Conservation (phyloP, 1,140 invertebrate species). For the Prorops nasuta region DNA sequence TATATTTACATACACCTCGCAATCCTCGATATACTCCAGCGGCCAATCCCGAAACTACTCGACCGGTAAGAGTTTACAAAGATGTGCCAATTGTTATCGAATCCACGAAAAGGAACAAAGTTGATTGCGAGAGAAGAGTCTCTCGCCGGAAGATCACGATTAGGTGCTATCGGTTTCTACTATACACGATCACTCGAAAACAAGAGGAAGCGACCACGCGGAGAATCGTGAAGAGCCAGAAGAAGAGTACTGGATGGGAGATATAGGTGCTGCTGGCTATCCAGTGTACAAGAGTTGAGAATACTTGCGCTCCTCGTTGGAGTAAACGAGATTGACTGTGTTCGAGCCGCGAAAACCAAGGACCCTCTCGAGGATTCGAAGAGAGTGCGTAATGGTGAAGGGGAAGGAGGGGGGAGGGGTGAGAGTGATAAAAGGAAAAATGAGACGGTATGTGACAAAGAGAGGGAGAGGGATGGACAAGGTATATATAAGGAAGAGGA, state of each 20-base stretch:
- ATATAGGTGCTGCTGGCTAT: too few species aligned
- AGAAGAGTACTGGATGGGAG: too few species aligned
- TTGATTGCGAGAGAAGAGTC: conserved; percentile 5
- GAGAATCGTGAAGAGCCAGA: background rate
- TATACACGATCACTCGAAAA: conserved; percentile 13
- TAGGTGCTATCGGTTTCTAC: conserved; percentile 21
- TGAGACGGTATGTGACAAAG: background rate
- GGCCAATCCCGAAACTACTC: too few species aligned
- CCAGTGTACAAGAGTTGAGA: too few species aligned
- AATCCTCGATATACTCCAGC: too few species aligned
- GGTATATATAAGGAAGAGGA: background rate
- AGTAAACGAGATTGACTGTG: background rate
- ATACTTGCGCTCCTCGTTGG: background rate
- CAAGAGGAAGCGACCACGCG: background rate
- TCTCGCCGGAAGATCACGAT: conserved; percentile 18
- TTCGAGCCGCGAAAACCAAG: background rate
- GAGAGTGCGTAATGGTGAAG: background rate
- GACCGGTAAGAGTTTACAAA: too few species aligned
- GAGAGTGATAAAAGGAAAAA: background rate
- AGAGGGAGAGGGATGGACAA: background rate
- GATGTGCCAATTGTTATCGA: background rate
- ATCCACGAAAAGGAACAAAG: background rate
- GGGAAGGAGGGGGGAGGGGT: background rate
- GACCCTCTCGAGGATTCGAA: background rate
- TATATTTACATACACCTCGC: too few species aligned